Percentiles rank a stretch among this genome's conserved stretches.
Evolutionary conservation across 2,888 invertebrate species (phyloP).

Genomic region (Podabrus alpinus): DNA sequence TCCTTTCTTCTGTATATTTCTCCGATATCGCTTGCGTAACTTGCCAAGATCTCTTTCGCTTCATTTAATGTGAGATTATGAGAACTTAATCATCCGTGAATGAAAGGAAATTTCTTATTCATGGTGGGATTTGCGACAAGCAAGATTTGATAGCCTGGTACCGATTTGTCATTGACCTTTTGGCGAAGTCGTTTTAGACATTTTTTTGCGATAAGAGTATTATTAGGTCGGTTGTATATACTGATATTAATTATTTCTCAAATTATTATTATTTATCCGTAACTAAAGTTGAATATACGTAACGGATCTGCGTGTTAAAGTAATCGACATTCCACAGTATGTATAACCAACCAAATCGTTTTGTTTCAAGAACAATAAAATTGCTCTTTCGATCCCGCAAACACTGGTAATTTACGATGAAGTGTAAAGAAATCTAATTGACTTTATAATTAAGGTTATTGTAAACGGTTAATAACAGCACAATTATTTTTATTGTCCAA

Average conservation of each 20-base stretch:
- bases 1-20: not conserved
- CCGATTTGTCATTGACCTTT: not conserved
- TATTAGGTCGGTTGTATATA: not conserved
- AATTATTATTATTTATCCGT: not conserved
- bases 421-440: conserved; percentile 18
- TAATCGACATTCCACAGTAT: not conserved
- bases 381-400: not conserved
- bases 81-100: not conserved
- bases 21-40: not conserved
- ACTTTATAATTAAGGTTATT: conserved; percentile 16
- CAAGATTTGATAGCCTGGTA: not conserved
- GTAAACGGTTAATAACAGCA: conserved; percentile 9
- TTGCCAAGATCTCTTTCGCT: not conserved
- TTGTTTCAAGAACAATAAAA: not conserved
- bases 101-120: not conserved
- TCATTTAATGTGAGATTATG: not conserved
- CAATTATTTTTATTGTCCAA: conserved; percentile 10
- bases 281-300: not conserved
- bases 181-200: not conserved
- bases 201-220: not conserved
- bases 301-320: not conserved
- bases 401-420: conserved; percentile 4
- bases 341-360: not conserved
- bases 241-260: not conserved
- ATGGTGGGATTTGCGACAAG: not conserved